Conservation (phyloP, 2,888 invertebrate genomes). For the Periphyllus acericola region DNA sequence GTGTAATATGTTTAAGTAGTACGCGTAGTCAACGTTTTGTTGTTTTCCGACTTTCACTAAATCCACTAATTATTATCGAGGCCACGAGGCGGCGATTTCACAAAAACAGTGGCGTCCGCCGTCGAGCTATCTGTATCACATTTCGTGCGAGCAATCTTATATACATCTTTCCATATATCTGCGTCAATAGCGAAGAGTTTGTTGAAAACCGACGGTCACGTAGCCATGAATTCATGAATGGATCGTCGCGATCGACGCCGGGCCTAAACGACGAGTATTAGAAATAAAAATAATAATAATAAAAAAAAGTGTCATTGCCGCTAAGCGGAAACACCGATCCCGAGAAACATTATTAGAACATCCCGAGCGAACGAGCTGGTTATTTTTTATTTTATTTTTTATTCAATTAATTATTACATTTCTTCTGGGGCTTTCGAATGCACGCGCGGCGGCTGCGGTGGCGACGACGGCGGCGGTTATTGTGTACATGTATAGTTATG, state of each 20-base stretch:
- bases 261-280: conserved; percentile 4
- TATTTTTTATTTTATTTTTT: conserved; percentile 5
- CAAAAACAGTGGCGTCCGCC: not conserved
- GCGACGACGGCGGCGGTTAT: not conserved
- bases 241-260: not conserved
- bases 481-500: not conserved
- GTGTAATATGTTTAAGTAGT: not conserved
- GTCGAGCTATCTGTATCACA: no score
- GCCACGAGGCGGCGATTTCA: conserved; percentile 29
- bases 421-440: conserved; percentile 26
- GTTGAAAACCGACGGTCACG: not conserved
- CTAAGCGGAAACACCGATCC: conserved; percentile 18
- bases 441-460: not conserved
- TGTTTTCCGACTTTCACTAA: conserved; percentile 46
- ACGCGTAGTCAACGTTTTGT: not conserved
- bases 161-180: no score
- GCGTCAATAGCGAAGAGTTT: not conserved
- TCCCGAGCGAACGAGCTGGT: conserved; percentile 6
- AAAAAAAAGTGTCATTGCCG: conserved; percentile 21
- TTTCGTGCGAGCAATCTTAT: no score
- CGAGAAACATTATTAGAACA: conserved; percentile 44
- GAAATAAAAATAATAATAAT: not conserved
- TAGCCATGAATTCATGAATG: not conserved
- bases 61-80: conserved; percentile 36
- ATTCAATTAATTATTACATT: conserved; percentile 34